These are phyloP conservation scores for Drosophila melanogaster DNA, from an alignment of 1,140 invertebrate genomes.

Conservation along the genomic window DNA sequence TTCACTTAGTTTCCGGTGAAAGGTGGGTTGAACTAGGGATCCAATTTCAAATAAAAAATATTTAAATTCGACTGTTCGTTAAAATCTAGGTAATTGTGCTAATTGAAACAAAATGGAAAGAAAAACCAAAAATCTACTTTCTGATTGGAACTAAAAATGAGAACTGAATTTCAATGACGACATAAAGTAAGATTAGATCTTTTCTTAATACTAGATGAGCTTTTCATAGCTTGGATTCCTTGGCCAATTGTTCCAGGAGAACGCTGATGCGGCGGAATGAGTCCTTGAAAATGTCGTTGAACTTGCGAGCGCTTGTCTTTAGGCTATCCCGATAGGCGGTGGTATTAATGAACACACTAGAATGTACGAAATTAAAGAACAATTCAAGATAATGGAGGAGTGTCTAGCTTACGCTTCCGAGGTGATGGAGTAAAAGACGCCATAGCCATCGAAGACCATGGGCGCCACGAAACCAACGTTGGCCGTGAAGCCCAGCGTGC, in stretches of 20 bases:
- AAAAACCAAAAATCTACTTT: not conserved
- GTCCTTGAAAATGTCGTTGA: slow-evolving; percentile 64
- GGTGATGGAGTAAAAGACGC: slow-evolving; percentile 86
- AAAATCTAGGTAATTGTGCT: not conserved
- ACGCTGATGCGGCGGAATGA: slow-evolving; percentile 71
- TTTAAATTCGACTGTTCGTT: no score
- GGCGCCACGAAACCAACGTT: slow-evolving; percentile 87
- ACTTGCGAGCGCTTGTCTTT: slow-evolving; percentile 80
- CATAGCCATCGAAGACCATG: slow-evolving; percentile 88
- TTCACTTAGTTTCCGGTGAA: not conserved
- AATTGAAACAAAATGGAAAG: no score
- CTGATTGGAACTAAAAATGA: not conserved
- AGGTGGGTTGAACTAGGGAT: not conserved
- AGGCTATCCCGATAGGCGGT: slow-evolving; percentile 72
- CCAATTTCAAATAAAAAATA: no score
- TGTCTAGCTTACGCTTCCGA: slow-evolving; percentile 59
- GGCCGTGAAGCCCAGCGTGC: slow-evolving; percentile 87
- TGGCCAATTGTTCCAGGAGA: slow-evolving; percentile 51
- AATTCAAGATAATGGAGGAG: not conserved
- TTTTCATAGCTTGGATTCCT: slow-evolving; percentile 55
- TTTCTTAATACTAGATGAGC: slow-evolving; percentile 6
- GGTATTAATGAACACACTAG: slow-evolving; percentile 71
- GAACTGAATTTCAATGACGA: not conserved
- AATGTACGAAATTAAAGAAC: not conserved
- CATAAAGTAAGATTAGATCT: not conserved